Base-by-base conservation (phyloP, 2,888 invertebrate genomes). In the Chydorus sphaericus region DNA sequence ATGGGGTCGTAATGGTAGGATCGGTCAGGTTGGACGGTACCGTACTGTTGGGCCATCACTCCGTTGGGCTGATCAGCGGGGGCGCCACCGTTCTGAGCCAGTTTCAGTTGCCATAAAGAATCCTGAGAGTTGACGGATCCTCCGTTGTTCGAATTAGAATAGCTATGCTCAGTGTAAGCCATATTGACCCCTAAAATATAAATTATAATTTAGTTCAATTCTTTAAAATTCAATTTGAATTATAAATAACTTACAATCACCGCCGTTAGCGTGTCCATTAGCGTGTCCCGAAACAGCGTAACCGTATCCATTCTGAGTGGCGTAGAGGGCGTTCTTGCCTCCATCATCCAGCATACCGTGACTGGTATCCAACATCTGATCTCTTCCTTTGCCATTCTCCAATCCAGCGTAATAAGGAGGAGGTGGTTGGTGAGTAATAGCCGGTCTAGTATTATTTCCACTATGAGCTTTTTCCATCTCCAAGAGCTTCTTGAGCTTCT, bases 41-140 rank as follows among this genome's bases (percentile, higher is more conserved):
- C 58, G 53, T 83, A 76, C 44, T 26, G 2, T 18, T 83, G 83
- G 52, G 83, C 83, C 5, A 59, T 65, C 65, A 58, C 60, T 56
- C 44, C 44, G 3, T 26, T 26, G 44, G n/a, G 14, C n/a, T 14
- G 16, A 7, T 7, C 38, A 14, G 16, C 3, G 77, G 78, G n/a
- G 83, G 85, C 1, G 26, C 44, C 44, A 10, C 28, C 28, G 14
- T 44, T 23, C 84, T 85, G 79, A 85, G 85, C 72, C 44, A 44
- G 18, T 58, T 91, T 91, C 79, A 90, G 84, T 72, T 90, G 90
- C 91, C 92, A 90, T 65, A 92, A 73, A 37, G 91, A 91, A 70
- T 91, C 90, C 71, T 91, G 91, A 4, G 90, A 91, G 73, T 92
- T 90, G 57, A 91, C 90, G 65, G 90, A 90, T 62, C 91, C 91